A percentile compares a stretch with the other conserved stretches of the same genome.
Evolutionary conservation across 2,797 vertebrate species (phyloP).

Genomic region (Buceros bicornis): DNA sequence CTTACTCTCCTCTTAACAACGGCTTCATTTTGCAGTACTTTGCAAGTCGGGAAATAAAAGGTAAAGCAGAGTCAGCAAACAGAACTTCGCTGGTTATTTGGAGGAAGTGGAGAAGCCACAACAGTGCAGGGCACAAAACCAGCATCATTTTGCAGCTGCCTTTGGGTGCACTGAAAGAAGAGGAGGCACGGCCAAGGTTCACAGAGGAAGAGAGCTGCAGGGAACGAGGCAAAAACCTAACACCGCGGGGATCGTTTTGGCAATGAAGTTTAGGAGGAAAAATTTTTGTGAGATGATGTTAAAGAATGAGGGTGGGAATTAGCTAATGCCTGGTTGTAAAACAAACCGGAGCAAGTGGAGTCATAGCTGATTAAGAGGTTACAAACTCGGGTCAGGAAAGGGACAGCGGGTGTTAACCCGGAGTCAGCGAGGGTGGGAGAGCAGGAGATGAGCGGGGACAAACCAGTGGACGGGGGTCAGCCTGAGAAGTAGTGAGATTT

Average conservation of each 20-base stretch:
- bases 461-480: neutral
- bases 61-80: neutral
- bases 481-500: neutral
- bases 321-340: neutral
- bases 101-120: neutral
- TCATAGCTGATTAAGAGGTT: slow-evolving; percentile 2
- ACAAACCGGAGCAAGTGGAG: neutral
- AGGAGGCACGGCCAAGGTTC: neutral
- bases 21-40: neutral
- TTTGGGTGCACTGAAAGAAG: neutral
- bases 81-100: neutral
- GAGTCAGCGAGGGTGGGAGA: neutral
- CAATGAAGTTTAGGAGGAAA: neutral
- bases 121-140: neutral
- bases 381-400: neutral
- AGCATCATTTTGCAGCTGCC: neutral
- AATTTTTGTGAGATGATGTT: slow-evolving; percentile 36
- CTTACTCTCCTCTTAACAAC: neutral
- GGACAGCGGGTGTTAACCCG: neutral
- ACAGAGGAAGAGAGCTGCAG: neutral
- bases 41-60: neutral
- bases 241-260: neutral
- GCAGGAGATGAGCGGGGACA: neutral
- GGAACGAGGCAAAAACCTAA: neutral
- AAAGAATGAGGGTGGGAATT: neutral